These are phyloP conservation scores for Scotopteryx bipunctaria DNA, from an alignment of 2,888 invertebrate genomes.

Conservation along the genomic window DNA sequence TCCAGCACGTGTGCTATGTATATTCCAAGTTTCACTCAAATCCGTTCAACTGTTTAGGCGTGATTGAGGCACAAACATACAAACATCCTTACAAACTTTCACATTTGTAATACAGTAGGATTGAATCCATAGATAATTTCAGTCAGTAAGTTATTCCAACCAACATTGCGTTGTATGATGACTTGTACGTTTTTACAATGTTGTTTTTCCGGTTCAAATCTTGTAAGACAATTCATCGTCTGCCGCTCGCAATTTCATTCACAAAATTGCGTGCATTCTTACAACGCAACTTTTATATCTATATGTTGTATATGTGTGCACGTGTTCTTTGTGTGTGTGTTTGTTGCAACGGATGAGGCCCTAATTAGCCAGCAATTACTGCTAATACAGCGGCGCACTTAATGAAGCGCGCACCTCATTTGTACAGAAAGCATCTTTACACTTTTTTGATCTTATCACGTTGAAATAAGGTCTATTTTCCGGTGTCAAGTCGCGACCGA, in stretches of 20 bases:
- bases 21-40: too few relatives aligned
- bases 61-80: too few relatives aligned
- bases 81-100: too few relatives aligned
- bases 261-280: slow-evolving; percentile 14
- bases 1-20: too few relatives aligned
- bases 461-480: slow-evolving; percentile 10
- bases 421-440: slow-evolving; percentile 33
- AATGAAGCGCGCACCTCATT: slow-evolving; percentile 61
- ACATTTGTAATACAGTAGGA: too few relatives aligned
- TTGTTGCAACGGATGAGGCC: slow-evolving; percentile 62
- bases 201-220: background rate
- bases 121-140: too few relatives aligned
- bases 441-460: slow-evolving; percentile 10
- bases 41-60: too few relatives aligned
- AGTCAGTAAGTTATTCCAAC: too few relatives aligned
- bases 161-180: too few relatives aligned
- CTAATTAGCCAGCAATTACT: slow-evolving; percentile 75
- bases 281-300: slow-evolving; percentile 1
- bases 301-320: background rate
- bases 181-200: too few relatives aligned
- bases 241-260: slow-evolving; percentile 1
- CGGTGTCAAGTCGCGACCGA: slow-evolving; percentile 13
- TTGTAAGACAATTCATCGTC: background rate
- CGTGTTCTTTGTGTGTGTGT: slow-evolving; percentile 34
- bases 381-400: slow-evolving; percentile 67